Percentiles rank a stretch among this genome's conserved stretches.
Conservation (phyloP, 2,888 invertebrate species). For the Stenolophus ochropezus region DNA sequence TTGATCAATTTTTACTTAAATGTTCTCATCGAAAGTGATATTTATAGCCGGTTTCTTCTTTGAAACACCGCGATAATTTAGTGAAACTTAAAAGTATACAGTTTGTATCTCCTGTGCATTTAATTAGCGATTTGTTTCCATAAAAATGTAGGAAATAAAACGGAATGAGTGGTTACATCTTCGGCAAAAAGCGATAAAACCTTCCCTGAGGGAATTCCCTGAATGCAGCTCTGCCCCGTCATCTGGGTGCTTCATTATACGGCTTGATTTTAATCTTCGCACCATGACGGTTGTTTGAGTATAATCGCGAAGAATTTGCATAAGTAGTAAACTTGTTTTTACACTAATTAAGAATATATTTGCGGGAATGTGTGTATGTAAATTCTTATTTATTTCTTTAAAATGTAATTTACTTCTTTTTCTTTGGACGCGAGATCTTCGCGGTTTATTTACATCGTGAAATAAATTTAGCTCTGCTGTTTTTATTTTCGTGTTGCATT, state of each 20-base stretch:
- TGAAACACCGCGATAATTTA: no score
- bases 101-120: background rate
- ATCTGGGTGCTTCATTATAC: slow-evolving; percentile 30
- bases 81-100: no score
- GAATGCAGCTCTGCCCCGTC: background rate
- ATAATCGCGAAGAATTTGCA: slow-evolving; percentile 55
- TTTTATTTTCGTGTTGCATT: slow-evolving; percentile 49
- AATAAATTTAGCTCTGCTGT: slow-evolving; percentile 4
- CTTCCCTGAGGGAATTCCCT: background rate
- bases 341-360: slow-evolving; percentile 56
- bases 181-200: background rate
- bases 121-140: background rate
- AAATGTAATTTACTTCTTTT: slow-evolving; percentile 40
- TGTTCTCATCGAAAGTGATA: no score
- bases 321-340: slow-evolving; percentile 60
- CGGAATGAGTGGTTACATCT: background rate
- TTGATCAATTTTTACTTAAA: no score
- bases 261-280: slow-evolving; percentile 53
- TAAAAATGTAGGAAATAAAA: background rate
- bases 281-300: slow-evolving; percentile 45
- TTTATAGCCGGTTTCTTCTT: no score
- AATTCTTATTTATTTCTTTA: slow-evolving; percentile 58
- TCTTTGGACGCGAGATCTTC: background rate
- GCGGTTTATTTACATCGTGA: background rate
- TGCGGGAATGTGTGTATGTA: slow-evolving; percentile 46